These are phyloP conservation scores for Troilus luridus DNA, from an alignment of 2,888 invertebrate genomes.

Conservation along the genomic window DNA sequence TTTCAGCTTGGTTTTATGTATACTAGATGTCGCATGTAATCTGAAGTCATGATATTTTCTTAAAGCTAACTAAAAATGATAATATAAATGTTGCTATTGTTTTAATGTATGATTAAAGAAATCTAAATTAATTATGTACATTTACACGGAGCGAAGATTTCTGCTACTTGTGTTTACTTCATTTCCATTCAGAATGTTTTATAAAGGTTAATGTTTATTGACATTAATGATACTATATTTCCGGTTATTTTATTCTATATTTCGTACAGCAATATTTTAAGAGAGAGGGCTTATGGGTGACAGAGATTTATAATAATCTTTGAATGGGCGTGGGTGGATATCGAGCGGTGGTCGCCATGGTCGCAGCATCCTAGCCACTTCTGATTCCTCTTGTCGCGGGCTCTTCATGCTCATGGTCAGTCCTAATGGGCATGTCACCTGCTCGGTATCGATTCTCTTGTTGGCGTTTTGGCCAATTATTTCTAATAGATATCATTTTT, in stretches of 20 bases:
- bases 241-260: not conserved
- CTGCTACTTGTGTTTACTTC: not conserved
- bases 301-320: conserved; percentile 48
- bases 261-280: not conserved
- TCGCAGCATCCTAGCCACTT: conserved; percentile 45
- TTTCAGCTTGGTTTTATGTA: too few relatives aligned
- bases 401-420: not conserved
- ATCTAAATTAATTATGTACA: too few relatives aligned
- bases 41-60: too few relatives aligned
- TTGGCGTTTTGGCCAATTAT: not conserved
- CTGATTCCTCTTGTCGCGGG: conserved; percentile 26
- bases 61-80: too few relatives aligned
- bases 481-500: too few relatives aligned
- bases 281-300: not conserved
- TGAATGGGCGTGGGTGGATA: conserved; percentile 47
- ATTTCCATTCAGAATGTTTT: not conserved
- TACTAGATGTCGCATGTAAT: too few relatives aligned
- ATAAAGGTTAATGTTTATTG: not conserved
- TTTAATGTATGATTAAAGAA: too few relatives aligned
- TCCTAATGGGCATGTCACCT: conserved; percentile 31
- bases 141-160: not conserved
- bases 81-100: too few relatives aligned
- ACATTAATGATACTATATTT: not conserved
- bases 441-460: not conserved
- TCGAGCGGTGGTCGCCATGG: conserved; percentile 46